These are phyloP conservation scores for Gallinago undulata DNA, from an alignment of 2,113 vertebrate species.

Conservation along the genomic window DNA sequence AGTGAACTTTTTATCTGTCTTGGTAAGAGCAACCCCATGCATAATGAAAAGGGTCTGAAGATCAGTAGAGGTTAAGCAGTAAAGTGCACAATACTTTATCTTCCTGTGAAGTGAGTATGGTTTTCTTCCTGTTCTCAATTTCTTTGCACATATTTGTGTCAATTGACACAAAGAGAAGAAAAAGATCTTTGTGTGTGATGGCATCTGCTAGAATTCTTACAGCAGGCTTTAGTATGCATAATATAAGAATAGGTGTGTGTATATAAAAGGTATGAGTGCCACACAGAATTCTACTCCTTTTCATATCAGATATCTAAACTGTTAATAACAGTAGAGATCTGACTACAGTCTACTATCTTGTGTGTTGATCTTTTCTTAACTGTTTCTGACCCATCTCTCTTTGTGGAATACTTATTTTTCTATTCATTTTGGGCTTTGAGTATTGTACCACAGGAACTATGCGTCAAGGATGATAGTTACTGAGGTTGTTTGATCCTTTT, in stretches of 20 bases:
- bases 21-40: neutral
- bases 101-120: neutral
- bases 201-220: neutral
- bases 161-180: neutral
- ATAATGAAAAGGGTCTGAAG: neutral
- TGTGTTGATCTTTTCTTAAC: neutral
- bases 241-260: neutral
- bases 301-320: neutral
- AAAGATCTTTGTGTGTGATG: neutral
- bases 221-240: neutral
- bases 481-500: neutral
- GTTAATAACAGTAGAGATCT: neutral
- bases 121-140: neutral
- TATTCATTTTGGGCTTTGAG: neutral
- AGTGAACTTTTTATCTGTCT: neutral
- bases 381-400: neutral
- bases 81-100: neutral
- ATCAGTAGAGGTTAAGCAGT: neutral
- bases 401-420: neutral
- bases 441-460: neutral
- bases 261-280: neutral
- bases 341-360: neutral
- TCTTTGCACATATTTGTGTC: neutral
- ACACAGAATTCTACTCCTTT: neutral
- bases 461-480: neutral